Evolutionary conservation across 2,113 vertebrate species (phyloP).

Genomic region (Pseudopipra pipra): DNA sequence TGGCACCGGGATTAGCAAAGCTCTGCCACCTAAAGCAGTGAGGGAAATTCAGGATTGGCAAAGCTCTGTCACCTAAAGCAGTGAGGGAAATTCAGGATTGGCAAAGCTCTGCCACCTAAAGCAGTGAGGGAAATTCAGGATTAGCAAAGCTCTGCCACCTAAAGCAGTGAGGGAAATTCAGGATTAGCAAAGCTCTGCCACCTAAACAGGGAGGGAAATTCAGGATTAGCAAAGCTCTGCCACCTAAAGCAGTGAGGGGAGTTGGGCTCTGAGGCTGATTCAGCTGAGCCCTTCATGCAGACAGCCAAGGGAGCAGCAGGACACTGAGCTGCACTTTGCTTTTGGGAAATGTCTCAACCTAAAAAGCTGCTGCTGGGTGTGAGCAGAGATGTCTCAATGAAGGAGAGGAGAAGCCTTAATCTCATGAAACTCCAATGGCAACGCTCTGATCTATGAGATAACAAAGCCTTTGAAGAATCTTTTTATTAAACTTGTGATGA

Average conservation of each 20-base stretch:
- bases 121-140: not conserved
- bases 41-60: not conserved
- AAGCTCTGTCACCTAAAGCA: not conserved
- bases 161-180: not conserved
- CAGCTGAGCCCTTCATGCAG: not conserved
- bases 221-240: not conserved
- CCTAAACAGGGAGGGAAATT: not conserved
- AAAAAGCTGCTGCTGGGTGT: not conserved
- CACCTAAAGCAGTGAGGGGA: not conserved
- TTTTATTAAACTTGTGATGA: not conserved
- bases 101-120: not conserved
- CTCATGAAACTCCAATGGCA: not conserved
- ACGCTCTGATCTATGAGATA: not conserved
- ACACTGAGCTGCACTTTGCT: not conserved
- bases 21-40: not conserved
- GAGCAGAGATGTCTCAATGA: not conserved
- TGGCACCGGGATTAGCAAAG: not conserved
- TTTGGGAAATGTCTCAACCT: not conserved
- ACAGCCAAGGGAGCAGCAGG: not conserved
- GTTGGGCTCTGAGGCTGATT: not conserved
- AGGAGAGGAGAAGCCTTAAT: not conserved
- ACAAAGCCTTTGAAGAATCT: not conserved
- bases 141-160: not conserved
- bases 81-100: not conserved
- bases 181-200: not conserved